phyloP scores from a whole-genome alignment of 2,888 invertebrate genomes.

The Tryphoninae sp. region DNA sequence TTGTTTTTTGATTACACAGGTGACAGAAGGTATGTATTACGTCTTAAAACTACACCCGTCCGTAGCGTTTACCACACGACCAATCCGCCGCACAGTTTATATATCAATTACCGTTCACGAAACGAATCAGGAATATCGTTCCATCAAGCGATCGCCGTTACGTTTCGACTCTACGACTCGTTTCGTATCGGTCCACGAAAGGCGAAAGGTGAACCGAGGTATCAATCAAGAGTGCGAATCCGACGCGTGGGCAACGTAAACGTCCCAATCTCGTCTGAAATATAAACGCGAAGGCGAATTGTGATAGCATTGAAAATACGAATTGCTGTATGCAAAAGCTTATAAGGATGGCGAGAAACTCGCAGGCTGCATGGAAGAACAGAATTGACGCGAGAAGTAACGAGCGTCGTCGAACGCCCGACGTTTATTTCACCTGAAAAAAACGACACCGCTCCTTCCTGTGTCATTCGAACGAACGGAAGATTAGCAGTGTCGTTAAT shows the following conservation, averaged over 20 bases:
- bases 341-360: too few relatives aligned
- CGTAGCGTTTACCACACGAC: slow-evolving; percentile 22
- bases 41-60: slow-evolving; percentile 15
- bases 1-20: slow-evolving; percentile 51
- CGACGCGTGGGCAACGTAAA: slow-evolving; percentile 45
- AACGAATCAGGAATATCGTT: slow-evolving; percentile 50
- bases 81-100: slow-evolving; percentile 37
- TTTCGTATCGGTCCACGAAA: slow-evolving; percentile 15
- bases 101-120: slow-evolving; percentile 62
- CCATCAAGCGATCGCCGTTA: slow-evolving; percentile 29
- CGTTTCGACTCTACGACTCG: slow-evolving; percentile 36
- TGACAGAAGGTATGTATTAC: slow-evolving; percentile 28
- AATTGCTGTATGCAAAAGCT: neutral
- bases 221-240: slow-evolving; percentile 45
- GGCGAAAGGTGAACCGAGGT: slow-evolving; percentile 25
- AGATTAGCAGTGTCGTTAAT: too few relatives aligned
- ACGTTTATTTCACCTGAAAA: too few relatives aligned
- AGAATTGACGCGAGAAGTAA: too few relatives aligned
- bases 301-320: slow-evolving; percentile 3
- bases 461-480: too few relatives aligned
- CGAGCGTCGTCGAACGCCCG: too few relatives aligned
- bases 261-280: slow-evolving; percentile 29
- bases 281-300: neutral
- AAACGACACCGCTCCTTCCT: too few relatives aligned
- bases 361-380: too few relatives aligned